Percentiles rank a stretch among this genome's conserved stretches.
phyloP scores from a whole-genome alignment of 2,113 vertebrate genomes.

The Buteo buteo region DNA sequence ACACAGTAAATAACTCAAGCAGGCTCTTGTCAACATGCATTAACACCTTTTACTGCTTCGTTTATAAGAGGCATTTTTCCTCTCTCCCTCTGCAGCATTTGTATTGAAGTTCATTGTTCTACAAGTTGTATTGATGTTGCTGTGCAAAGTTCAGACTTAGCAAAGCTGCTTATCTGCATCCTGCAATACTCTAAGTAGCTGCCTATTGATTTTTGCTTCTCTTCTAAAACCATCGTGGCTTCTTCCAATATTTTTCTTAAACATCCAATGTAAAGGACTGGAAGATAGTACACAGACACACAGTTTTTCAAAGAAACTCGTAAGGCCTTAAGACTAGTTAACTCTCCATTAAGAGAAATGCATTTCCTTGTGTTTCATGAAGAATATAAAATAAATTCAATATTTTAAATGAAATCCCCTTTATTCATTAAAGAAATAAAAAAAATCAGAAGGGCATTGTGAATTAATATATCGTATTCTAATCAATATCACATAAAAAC shows the following conservation, averaged over 20 bases:
- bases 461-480: not conserved
- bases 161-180: conserved; percentile 52
- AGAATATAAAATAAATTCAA: not conserved
- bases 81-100: not conserved
- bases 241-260: conserved; percentile 1
- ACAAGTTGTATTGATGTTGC: conserved; percentile 27
- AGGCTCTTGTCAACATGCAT: not conserved
- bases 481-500: conserved; percentile 6
- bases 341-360: not conserved
- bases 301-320: not conserved
- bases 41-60: conserved; percentile 23
- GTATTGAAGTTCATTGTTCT: conserved; percentile 33
- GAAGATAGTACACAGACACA: not conserved
- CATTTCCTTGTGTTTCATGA: not conserved
- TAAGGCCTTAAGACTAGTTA: not conserved
- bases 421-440: not conserved
- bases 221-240: not conserved
- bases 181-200: conserved; percentile 42
- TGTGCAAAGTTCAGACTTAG: conserved; percentile 24
- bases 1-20: not conserved
- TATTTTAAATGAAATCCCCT: not conserved
- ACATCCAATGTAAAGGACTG: not conserved
- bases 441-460: not conserved
- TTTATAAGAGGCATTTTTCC: not conserved
- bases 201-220: conserved; percentile 59